Base-by-base conservation (phyloP, 92 coral and sea anemone species). In the Ricordea florida region DNA sequence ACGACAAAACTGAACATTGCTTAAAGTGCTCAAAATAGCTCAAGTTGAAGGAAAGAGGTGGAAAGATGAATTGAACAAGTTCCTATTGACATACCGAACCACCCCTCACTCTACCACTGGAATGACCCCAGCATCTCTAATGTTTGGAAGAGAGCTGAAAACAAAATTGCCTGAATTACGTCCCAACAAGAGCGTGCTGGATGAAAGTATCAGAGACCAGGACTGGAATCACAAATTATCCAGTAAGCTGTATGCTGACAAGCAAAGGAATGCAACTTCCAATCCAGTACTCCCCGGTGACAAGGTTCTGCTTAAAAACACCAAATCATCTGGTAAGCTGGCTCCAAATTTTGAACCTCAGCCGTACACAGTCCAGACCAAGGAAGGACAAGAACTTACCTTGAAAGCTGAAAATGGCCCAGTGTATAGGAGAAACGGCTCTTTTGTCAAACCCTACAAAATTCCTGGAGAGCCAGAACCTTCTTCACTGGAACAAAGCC, bases 311-410 rank as follows among this genome's bases (percentile, higher is more conserved):
- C 15, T 78, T 27, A 52, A 36, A 21, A 78, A 78, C 69, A 79
- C 79, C 14, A 79, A 67, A 32, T 38, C 58, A 69, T 26, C 68
- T 43, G 83, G 78, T 27, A 83, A 83, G 78, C 40, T 83, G 40
- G 48, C 64, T 31, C 43, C 74, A 16, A 49, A 73, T 31, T 57
- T 64, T 18, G 70, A 66, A 10, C 29, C 47, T 11, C 45, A 82
- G 64, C 88, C 88, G n/a, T 74, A 82, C 67, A 82, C 88, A 23
- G 64, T 82, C 6, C 70, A 53, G 45, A 82, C 83, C 13, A 82
- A 56, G 77, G 65, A 82, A 24, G 88, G 88, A 20, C 18, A 66
- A 11, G 71, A 83, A 25, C 49, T 76, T 5, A 65, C 68, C 61
- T 2, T 72, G 30, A 42, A 62, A 32, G 57, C 87, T 5, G 34